Conservation (phyloP, 2,113 vertebrate species). For the Heterochromis multidens region DNA sequence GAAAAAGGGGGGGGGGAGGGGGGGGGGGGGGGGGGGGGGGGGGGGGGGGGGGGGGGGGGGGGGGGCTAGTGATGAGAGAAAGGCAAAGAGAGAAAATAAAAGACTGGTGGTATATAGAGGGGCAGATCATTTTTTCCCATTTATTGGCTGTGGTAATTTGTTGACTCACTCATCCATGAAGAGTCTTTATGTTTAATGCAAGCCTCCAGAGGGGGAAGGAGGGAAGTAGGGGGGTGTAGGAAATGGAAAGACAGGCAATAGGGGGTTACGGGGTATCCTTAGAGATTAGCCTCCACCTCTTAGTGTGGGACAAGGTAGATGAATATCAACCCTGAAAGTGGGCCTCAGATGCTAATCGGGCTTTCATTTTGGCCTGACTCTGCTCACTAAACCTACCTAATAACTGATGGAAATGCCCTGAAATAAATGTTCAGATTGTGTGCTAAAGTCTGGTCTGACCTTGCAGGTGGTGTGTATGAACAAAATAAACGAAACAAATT, state of each 20-base stretch:
- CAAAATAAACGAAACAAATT: not conserved
- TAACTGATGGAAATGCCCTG: conserved; percentile 19
- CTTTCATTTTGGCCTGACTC: conserved; percentile 57
- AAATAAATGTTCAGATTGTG: not conserved
- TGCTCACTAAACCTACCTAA: conserved; percentile 56
- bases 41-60: not conserved
- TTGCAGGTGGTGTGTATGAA: not conserved
- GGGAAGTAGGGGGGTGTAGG: not conserved
- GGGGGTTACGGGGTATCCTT: conserved; percentile 49
- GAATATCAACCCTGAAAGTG: conserved; percentile 65
- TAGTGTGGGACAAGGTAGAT: conserved; percentile 58
- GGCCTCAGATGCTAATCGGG: conserved; percentile 76
- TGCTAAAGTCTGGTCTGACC: not conserved
- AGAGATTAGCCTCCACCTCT: conserved; percentile 68
- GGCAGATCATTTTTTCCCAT: conserved; percentile 67
- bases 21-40: too few species aligned
- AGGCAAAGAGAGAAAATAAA: conserved; percentile 26
- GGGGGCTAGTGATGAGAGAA: not conserved
- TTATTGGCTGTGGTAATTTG: conserved; percentile 82
- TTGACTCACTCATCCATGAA: conserved; percentile 84
- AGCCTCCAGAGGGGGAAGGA: conserved; percentile 64
- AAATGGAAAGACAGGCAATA: conserved; percentile 44
- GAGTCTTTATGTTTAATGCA: conserved; percentile 84
- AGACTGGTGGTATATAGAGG: conserved; percentile 59
- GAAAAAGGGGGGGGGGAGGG: too few species aligned